These are phyloP conservation scores for Diplodus puntazzo DNA, from an alignment of 2,797 vertebrate species.

Conservation along the genomic window DNA sequence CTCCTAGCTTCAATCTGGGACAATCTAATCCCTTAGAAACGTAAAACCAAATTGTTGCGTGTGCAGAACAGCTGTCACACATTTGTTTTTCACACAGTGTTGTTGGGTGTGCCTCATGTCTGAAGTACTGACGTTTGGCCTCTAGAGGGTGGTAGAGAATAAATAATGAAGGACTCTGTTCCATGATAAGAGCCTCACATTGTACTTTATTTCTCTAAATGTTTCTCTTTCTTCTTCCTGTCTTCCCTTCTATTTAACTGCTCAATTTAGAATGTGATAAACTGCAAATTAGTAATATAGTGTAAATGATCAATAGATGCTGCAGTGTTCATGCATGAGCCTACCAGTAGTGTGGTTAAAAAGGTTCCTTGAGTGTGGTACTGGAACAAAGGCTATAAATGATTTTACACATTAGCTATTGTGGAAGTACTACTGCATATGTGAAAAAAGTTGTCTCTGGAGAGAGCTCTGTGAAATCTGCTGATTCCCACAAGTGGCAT, in stretches of 20 bases:
- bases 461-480: too few species aligned
- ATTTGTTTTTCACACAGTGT: background rate
- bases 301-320: background rate
- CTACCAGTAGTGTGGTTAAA: too few species aligned
- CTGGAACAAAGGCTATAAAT: too few species aligned
- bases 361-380: too few species aligned
- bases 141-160: constrained; percentile 39
- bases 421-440: too few species aligned
- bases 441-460: too few species aligned
- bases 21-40: background rate
- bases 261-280: background rate
- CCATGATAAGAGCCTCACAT: fast-evolving
- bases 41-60: background rate
- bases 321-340: too few species aligned
- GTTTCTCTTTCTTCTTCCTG: background rate
- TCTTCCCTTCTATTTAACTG: background rate
- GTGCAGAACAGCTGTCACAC: background rate
- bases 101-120: background rate
- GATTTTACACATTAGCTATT: too few species aligned
- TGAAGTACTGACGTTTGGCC: background rate
- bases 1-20: background rate
- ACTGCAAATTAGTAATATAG: background rate
- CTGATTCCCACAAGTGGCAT: too few species aligned
- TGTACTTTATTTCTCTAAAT: background rate
- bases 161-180: background rate